phyloP scores from a whole-genome alignment of 2,888 invertebrate genomes.

The Mimachlamys varia region DNA sequence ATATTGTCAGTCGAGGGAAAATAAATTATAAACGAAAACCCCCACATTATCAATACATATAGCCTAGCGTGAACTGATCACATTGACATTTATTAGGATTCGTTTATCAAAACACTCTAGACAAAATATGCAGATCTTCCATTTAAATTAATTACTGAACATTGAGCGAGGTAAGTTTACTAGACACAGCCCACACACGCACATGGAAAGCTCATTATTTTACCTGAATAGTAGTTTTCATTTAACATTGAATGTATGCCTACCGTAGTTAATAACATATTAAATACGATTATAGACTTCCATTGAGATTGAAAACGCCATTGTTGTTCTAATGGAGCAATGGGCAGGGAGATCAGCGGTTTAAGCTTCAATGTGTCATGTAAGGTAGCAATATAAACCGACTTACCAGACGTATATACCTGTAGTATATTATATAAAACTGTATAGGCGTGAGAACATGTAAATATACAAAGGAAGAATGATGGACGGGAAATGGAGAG shows the following conservation, averaged over 20 bases:
- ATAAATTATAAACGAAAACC: no score
- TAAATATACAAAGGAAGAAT: background rate
- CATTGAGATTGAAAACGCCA: constrained; percentile 28
- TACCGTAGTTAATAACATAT: background rate
- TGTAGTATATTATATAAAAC: background rate
- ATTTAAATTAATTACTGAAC: background rate
- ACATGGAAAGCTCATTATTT: constrained; percentile 5
- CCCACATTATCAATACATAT: no score
- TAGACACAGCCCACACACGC: background rate
- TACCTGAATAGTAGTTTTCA: background rate
- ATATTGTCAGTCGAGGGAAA: no score
- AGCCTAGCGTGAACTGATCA: background rate
- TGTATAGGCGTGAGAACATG: background rate
- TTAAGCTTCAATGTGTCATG: background rate
- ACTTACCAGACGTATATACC: background rate
- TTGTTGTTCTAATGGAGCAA: background rate
- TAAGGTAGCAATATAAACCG: background rate
- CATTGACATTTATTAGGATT: background rate
- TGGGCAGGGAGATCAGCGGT: background rate
- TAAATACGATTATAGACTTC: constrained; percentile 23
- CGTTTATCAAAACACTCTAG: background rate
- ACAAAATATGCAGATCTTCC: background rate
- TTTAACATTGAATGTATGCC: background rate
- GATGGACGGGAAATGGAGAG: background rate
- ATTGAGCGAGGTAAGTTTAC: background rate